These are phyloP conservation scores for Haliclona indistincta DNA, from an alignment of 37 sponge, comb jelly and placozoan genomes.

Conservation along the genomic window DNA sequence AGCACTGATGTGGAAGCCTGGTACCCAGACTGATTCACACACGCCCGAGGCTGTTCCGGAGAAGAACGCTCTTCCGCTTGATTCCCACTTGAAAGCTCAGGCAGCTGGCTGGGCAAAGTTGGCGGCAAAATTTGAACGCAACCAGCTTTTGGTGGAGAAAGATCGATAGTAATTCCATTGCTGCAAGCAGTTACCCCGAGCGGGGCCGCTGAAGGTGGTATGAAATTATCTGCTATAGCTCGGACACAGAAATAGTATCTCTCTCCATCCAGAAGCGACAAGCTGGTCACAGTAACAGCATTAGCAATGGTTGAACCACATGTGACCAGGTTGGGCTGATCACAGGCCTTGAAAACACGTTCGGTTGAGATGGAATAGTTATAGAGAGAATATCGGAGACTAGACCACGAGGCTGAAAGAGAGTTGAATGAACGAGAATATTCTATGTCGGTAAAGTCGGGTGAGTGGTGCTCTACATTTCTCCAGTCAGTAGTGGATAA, in stretches of 20 bases:
- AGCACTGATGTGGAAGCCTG: slow-evolving; percentile 61
- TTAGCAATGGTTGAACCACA: slow-evolving; percentile 66
- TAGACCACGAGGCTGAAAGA: slow-evolving; percentile 67
- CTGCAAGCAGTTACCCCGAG: slow-evolving; percentile 34
- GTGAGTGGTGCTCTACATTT: slow-evolving; percentile 16
- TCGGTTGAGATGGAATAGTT: slow-evolving; percentile 52
- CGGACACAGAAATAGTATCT: slow-evolving; percentile 69
- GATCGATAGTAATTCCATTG: slow-evolving; percentile 69
- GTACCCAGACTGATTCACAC: slow-evolving; percentile 6
- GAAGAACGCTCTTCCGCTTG: neutral
- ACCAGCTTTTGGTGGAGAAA: slow-evolving; percentile 48
- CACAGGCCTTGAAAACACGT: slow-evolving; percentile 32
- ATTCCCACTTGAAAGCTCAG: slow-evolving; percentile 9
- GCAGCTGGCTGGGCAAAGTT: neutral
- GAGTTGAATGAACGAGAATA: slow-evolving; percentile 23
- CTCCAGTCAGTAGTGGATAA: slow-evolving; percentile 7
- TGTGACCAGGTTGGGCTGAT: slow-evolving; percentile 15
- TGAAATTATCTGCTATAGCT: slow-evolving; percentile 21
- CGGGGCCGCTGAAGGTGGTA: slow-evolving; percentile 16
- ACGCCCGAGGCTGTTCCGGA: neutral
- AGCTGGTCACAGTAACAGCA: slow-evolving; percentile 23
- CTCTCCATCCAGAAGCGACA: slow-evolving; percentile 36
- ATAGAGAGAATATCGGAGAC: slow-evolving; percentile 50
- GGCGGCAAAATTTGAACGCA: slow-evolving; percentile 45
- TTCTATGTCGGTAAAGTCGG: slow-evolving; percentile 35